Percentiles rank a stretch among this genome's conserved stretches.
Conservation (phyloP, 2,113 vertebrate species). For the Phylloscopus trochilus region DNA sequence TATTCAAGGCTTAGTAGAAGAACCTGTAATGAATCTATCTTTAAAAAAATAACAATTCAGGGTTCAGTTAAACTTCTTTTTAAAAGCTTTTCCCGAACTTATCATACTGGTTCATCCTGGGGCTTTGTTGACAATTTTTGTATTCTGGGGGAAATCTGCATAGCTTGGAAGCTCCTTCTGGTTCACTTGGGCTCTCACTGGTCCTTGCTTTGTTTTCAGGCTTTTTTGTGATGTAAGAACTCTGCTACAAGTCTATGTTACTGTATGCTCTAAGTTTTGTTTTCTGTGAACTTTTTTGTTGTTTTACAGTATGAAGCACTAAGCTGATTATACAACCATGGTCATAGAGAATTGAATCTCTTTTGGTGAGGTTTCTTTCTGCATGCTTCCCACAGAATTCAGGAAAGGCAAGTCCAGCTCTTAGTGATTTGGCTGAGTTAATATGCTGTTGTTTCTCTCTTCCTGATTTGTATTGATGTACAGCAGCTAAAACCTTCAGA, state of each 20-base stretch:
- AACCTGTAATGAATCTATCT: neutral
- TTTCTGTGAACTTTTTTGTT: neutral
- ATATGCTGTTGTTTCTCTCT: neutral
- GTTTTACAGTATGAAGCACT: neutral
- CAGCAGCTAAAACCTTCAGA: neutral
- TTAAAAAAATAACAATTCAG: neutral
- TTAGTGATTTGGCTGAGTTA: neutral
- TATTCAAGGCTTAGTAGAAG: conserved; percentile 7
- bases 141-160: neutral
- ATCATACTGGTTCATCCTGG: neutral
- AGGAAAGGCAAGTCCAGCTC: neutral
- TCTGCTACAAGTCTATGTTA: neutral
- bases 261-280: neutral
- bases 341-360: neutral
- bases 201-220: neutral
- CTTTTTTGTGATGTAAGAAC: neutral
- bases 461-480: neutral
- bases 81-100: neutral
- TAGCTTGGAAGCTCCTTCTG: neutral
- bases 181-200: neutral
- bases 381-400: neutral
- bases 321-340: neutral
- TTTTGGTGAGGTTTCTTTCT: neutral
- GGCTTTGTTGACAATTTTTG: neutral
- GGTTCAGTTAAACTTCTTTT: neutral